These are phyloP conservation scores for crab-eating macaque (Macaca fascicularis) DNA, from an alignment of 2,113 vertebrate genomes.

Conservation along the genomic window T2T-MFA8v1.1 NC_088391.1:95681001-95681500, in stretches of 20 bases:
- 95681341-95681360: background rate
- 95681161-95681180: background rate
- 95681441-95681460: background rate
- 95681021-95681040: too few relatives aligned
- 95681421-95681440: fast-evolving
- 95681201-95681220: background rate
- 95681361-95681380: background rate
- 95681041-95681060: background rate
- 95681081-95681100: background rate
- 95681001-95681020: background rate
- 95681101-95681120: background rate
- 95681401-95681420: background rate
- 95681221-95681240: background rate
- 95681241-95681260: background rate
- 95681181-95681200: background rate
- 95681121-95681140: background rate
- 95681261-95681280: fast-evolving
- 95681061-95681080: background rate
- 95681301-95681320: too few relatives aligned
- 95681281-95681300: background rate
- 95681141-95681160: background rate
- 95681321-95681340: background rate
- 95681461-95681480: background rate
- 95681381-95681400: background rate
- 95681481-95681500: too few relatives aligned